A percentile compares a stretch with the other conserved stretches of the same genome.
Evolutionary conservation across 2,888 invertebrate species (phyloP).

Genomic region (Luperina nickerlii): DNA sequence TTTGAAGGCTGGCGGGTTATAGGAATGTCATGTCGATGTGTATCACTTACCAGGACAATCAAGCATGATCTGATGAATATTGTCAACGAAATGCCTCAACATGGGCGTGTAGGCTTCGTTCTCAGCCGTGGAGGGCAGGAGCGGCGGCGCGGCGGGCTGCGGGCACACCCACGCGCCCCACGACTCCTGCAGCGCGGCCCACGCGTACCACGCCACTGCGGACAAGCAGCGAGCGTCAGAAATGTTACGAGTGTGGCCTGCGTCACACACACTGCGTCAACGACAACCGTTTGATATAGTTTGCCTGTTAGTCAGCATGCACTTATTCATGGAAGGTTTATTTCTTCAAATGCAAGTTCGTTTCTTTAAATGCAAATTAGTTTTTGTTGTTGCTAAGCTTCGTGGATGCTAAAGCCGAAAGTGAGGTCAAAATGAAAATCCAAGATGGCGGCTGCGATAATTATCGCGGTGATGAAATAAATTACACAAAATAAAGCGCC

Average conservation of each 20-base stretch:
- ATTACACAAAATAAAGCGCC: no score
- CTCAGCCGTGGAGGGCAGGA: constrained; percentile 65
- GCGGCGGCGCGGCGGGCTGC: constrained; percentile 68
- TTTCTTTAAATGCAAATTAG: background rate
- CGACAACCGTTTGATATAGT: background rate
- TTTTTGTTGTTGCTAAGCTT: background rate
- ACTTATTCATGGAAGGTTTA: background rate
- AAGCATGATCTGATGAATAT: constrained; percentile 72
- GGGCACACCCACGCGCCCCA: constrained; percentile 82
- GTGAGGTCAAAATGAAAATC: no score
- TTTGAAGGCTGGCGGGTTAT: background rate
- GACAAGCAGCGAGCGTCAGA: background rate
- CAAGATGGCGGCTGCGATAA: no score
- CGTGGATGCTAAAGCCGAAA: no score
- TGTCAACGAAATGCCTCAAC: constrained; percentile 72
- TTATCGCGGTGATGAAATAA: no score
- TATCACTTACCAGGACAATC: constrained; percentile 78
- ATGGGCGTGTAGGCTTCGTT: constrained; percentile 68
- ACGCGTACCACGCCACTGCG: constrained; percentile 77
- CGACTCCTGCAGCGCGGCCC: constrained; percentile 75
- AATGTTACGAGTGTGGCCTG: background rate
- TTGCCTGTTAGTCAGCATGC: background rate
- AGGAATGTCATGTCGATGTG: background rate
- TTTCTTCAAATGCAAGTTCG: background rate
- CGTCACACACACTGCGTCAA: background rate